Conservation (phyloP, 2,113 vertebrate genomes). For the Etheostoma spectabile region DNA sequence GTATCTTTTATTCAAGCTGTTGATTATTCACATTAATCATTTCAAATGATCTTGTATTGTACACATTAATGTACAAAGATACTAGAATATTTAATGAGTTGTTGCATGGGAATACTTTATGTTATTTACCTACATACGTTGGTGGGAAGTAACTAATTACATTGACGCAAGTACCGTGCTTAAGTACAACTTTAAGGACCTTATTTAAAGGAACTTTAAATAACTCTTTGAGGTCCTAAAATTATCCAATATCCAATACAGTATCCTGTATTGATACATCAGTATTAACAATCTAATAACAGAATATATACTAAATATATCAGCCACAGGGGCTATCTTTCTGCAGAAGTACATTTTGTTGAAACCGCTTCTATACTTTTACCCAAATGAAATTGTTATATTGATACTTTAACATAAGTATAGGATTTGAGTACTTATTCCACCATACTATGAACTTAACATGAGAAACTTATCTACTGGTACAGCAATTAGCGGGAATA, state of each 20-base stretch:
- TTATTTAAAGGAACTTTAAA: no score
- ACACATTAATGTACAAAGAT: conserved; percentile 11
- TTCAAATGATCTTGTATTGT: conserved; percentile 2
- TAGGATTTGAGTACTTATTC: neutral
- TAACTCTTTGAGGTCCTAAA: neutral
- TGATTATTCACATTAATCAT: conserved; percentile 31
- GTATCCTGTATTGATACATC: neutral
- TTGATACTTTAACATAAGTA: neutral
- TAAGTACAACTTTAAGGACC: neutral
- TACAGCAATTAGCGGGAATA: neutral
- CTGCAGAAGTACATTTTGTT: neutral
- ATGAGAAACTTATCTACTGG: neutral
- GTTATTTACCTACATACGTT: neutral
- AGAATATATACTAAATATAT: neutral
- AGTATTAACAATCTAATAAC: no score
- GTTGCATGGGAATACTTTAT: neutral
- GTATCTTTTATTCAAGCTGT: conserved; percentile 5
- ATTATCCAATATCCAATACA: neutral
- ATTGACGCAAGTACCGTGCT: neutral
- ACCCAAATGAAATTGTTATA: neutral
- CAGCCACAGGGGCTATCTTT: neutral
- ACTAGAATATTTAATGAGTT: neutral
- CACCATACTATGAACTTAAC: neutral
- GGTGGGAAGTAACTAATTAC: neutral
- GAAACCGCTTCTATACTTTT: neutral